Conservation (phyloP, 2,888 invertebrate species). For the Ectemnius continuus region DNA sequence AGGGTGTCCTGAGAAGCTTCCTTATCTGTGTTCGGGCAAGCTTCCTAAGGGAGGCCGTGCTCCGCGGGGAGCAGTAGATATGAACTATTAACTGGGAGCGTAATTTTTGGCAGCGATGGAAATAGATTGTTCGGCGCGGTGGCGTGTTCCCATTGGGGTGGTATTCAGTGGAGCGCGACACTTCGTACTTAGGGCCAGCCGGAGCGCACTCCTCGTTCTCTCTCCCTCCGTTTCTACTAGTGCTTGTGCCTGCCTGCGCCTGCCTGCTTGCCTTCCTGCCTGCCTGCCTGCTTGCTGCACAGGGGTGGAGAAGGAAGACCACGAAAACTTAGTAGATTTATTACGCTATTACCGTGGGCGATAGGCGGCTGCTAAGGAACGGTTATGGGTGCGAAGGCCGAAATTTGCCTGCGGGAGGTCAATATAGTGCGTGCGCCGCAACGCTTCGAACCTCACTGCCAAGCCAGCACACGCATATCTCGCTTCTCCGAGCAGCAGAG, state of each 20-base stretch:
- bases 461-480: no score
- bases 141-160: constrained; percentile 20
- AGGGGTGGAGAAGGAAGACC: constrained; percentile 21
- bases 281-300: no score
- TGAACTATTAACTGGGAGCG: constrained; percentile 49
- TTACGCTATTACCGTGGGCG: constrained; percentile 66
- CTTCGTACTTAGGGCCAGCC: constrained; percentile 17
- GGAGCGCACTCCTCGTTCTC: not conserved
- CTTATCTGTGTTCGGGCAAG: no score
- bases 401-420: constrained; percentile 67
- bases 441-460: not conserved
- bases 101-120: constrained; percentile 21
- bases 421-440: constrained; percentile 35
- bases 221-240: no score
- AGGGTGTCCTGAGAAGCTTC: no score
- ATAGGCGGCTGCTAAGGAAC: constrained; percentile 52
- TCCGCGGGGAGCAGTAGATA: not conserved
- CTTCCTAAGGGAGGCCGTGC: no score
- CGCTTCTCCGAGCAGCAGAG: not conserved
- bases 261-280: no score
- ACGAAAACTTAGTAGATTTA: constrained; percentile 67
- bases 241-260: no score
- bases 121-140: constrained; percentile 42
- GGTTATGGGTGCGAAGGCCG: constrained; percentile 49
- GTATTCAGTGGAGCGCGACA: constrained; percentile 42